Conservation (phyloP, 2,888 invertebrate species). For the Sesia apiformis region DNA sequence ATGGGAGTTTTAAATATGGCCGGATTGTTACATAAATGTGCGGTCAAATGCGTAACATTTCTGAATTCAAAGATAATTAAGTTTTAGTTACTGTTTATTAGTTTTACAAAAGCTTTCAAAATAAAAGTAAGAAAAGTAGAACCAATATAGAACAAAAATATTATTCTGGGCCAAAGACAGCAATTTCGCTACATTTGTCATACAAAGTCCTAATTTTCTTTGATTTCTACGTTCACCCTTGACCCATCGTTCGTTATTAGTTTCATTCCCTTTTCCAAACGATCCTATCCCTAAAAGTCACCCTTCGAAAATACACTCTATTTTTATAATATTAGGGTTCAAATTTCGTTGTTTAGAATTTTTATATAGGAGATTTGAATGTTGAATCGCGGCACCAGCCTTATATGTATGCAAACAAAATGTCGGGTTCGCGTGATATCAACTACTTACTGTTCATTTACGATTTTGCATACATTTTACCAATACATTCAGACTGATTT, state of each 20-base stretch:
- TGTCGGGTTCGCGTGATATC: not conserved
- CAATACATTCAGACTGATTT: not conserved
- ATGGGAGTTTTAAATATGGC: no score
- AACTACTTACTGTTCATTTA: not conserved
- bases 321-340: not conserved
- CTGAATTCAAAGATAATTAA: no score
- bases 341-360: not conserved
- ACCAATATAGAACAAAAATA: no score
- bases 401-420: slow-evolving; percentile 17
- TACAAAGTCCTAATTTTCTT: slow-evolving; percentile 10
- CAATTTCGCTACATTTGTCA: slow-evolving; percentile 8
- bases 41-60: no score
- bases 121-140: no score
- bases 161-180: not conserved
- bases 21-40: no score
- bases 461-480: not conserved
- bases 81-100: no score
- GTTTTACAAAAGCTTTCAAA: no score
- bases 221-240: slow-evolving; percentile 10
- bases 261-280: not conserved
- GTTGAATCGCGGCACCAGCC: slow-evolving; percentile 1
- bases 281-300: not conserved
- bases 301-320: not conserved
- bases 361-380: no score
- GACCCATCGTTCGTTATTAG: slow-evolving; percentile 11